These are phyloP conservation scores for Rhegmatorhina hoffmannsi DNA, from an alignment of 2,113 vertebrate genomes.

Conservation along the genomic window DNA sequence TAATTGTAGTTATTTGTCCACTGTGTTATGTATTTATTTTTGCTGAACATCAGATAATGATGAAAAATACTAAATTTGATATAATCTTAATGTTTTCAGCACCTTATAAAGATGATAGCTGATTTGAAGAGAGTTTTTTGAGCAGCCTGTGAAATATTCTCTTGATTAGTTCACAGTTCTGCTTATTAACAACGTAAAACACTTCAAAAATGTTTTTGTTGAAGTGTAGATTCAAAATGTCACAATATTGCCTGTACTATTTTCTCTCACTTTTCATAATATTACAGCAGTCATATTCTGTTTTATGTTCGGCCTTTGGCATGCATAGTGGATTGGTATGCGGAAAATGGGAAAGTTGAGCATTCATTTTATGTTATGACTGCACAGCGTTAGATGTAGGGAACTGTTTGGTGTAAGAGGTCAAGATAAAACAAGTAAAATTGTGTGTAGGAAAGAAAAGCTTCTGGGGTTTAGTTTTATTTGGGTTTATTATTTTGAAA, in stretches of 20 bases:
- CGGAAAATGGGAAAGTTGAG: background rate
- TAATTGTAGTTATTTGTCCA: background rate
- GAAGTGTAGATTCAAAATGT: background rate
- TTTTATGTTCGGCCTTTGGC: background rate
- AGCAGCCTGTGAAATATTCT: background rate
- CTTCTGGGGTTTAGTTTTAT: background rate
- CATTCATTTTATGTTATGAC: background rate
- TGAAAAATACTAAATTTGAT: background rate
- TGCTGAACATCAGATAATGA: background rate
- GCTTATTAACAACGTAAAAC: background rate
- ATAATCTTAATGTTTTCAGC: background rate
- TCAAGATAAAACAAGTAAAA: background rate
- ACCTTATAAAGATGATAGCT: background rate
- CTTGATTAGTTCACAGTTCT: background rate
- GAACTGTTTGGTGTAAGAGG: background rate
- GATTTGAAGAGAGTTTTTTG: background rate
- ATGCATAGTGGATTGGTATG: background rate
- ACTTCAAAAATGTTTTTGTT: constrained; percentile 1
- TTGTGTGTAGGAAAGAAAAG: background rate
- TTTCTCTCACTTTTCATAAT: background rate
- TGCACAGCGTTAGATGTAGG: background rate
- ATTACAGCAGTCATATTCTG: background rate
- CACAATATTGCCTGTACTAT: background rate
- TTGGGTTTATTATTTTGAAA: background rate
- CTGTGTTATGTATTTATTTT: background rate